Percentiles rank a stretch among this genome's conserved stretches.
phyloP scores from a whole-genome alignment of 2,888 invertebrate species.

The Drosophila hawaiiensis region DNA sequence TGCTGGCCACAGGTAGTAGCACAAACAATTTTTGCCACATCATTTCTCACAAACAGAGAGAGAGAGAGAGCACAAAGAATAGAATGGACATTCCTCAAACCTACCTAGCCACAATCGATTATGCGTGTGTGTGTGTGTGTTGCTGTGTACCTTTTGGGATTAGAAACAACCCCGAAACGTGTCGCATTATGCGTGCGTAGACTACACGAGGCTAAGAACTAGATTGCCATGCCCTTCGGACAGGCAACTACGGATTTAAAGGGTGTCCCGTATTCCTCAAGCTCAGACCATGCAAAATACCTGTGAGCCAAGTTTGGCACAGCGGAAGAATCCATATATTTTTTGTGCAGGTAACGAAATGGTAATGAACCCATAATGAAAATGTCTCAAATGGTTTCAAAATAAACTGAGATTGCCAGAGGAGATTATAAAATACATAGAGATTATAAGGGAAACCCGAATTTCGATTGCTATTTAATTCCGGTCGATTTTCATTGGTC shows the following conservation, averaged over 20 bases:
- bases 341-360: constrained; percentile 8
- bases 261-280: constrained; percentile 9
- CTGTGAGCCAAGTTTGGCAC: constrained; percentile 34
- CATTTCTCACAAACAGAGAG: constrained; percentile 63
- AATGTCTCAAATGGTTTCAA: constrained; percentile 19
- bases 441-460: background rate
- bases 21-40: constrained; percentile 75
- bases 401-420: constrained; percentile 3
- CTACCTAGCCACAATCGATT: constrained; percentile 19
- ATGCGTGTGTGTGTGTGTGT: background rate
- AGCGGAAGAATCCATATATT: constrained; percentile 20
- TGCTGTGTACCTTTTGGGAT: constrained; percentile 61
- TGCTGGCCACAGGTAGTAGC: constrained; percentile 72
- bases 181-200: constrained; percentile 66
- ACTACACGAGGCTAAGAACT: constrained; percentile 29
- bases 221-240: constrained; percentile 39
- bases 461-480: background rate
- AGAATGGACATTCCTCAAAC: constrained; percentile 38
- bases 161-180: constrained; percentile 75
- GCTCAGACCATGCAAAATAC: constrained; percentile 45
- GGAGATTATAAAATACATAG: background rate
- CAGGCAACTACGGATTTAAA: constrained; percentile 41
- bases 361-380: constrained; percentile 19
- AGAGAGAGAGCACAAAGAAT: constrained; percentile 25
- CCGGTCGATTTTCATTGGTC: background rate